Conservation (phyloP, 2,888 invertebrate genomes). For the Unio pictorum region DNA sequence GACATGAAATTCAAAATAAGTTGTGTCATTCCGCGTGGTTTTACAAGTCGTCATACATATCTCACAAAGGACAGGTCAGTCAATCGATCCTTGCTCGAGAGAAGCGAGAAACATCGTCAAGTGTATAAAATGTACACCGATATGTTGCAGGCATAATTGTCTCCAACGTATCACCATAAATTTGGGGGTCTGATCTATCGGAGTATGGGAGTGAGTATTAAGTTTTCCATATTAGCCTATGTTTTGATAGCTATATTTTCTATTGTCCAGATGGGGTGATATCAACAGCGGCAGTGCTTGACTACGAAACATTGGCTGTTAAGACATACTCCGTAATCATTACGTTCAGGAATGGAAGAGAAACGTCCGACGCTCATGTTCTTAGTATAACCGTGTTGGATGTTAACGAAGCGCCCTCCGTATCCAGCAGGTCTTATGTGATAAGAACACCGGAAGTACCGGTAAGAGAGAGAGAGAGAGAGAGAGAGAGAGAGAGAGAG, state of each 20-base stretch:
- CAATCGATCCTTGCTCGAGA: too few species aligned
- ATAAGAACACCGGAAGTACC: conserved; percentile 21
- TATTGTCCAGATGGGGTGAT: conserved; percentile 15
- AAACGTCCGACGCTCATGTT: conserved; percentile 16
- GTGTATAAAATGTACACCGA: too few species aligned
- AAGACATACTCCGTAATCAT: conserved; percentile 7
- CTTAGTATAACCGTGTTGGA: conserved; percentile 20
- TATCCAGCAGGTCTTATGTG: conserved; percentile 9
- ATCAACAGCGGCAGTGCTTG: conserved; percentile 11
- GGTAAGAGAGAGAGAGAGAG: conserved; percentile 14
- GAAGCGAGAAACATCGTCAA: too few species aligned
- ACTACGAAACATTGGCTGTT: conserved; percentile 16
- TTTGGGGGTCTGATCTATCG: neutral
- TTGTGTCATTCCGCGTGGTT: too few species aligned
- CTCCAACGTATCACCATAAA: too few species aligned
- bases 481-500: neutral
- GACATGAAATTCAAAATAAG: too few species aligned
- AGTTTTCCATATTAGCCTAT: neutral
- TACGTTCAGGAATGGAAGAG: conserved; percentile 26
- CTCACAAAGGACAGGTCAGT: too few species aligned
- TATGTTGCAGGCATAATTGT: too few species aligned
- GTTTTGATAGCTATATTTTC: neutral
- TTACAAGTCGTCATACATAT: too few species aligned
- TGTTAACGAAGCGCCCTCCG: conserved; percentile 26
- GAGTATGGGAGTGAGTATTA: neutral